Conservation (phyloP, 2,888 invertebrate species). For the Panzeria rudis region DNA sequence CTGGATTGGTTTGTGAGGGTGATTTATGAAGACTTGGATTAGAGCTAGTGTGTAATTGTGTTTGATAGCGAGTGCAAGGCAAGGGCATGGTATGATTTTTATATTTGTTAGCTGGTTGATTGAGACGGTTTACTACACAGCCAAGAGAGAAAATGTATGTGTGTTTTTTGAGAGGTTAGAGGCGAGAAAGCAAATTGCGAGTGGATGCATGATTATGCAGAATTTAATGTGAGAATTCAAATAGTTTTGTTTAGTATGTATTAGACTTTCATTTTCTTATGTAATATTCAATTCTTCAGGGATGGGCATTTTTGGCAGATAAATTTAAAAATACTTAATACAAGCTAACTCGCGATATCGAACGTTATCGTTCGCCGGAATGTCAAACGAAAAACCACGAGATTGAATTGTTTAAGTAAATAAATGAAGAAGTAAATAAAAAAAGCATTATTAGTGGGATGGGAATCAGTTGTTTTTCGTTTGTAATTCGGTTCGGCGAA, state of each 20-base stretch:
- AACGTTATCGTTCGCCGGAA: too few relatives aligned
- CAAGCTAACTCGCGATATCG: too few relatives aligned
- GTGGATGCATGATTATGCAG: constrained; percentile 8
- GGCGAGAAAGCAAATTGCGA: background rate
- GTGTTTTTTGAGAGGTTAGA: background rate
- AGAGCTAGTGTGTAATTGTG: constrained; percentile 74
- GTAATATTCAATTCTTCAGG: background rate
- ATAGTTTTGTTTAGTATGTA: constrained; percentile 63
- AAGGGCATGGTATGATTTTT: constrained; percentile 67
- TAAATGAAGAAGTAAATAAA: too few relatives aligned
- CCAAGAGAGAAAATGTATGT: background rate
- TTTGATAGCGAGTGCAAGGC: constrained; percentile 71
- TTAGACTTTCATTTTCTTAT: background rate
- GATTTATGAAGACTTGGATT: constrained; percentile 68
- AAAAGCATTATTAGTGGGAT: too few relatives aligned
- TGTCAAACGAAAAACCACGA: background rate
- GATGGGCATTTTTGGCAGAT: background rate
- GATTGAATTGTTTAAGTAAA: too few relatives aligned
- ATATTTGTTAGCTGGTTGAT: constrained; percentile 18
- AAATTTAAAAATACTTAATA: background rate
- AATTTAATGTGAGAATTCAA: constrained; percentile 60
- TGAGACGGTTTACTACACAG: constrained; percentile 22
- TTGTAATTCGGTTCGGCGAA: too few relatives aligned
- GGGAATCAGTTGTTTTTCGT: too few relatives aligned
- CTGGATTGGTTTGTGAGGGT: constrained; percentile 72